Conservation (phyloP, 2,113 vertebrate species). For the Prunella fulvescens region DNA sequence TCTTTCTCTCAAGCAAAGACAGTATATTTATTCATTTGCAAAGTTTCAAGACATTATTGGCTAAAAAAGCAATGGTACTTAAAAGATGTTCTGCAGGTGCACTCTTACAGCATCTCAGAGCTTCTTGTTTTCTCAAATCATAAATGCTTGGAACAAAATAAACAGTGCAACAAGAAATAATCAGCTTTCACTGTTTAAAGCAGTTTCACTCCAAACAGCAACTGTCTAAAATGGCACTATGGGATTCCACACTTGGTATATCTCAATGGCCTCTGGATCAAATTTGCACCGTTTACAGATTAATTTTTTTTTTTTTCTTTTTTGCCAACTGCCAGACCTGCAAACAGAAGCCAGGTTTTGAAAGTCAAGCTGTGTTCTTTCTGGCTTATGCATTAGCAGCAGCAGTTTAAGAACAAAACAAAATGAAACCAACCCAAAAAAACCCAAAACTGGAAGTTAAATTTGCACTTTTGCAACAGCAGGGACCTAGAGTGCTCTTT, state of each 20-base stretch:
- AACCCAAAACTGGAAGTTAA: neutral
- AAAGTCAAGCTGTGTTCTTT: slow-evolving; percentile 57
- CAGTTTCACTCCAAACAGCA: slow-evolving; percentile 1
- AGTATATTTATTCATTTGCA: neutral
- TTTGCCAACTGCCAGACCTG: slow-evolving; percentile 30
- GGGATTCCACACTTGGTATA: slow-evolving; percentile 12
- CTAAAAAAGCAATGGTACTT: slow-evolving; percentile 6
- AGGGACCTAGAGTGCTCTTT: neutral
- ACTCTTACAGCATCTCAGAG: slow-evolving; percentile 21
- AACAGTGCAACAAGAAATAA: slow-evolving; percentile 35
- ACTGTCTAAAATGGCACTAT: slow-evolving; percentile 19
- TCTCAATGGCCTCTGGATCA: slow-evolving; percentile 29
- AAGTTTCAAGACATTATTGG: slow-evolving; percentile 17
- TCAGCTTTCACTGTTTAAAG: slow-evolving; percentile 7
- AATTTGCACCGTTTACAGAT: slow-evolving; percentile 32
- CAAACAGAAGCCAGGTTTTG: slow-evolving; percentile 50
- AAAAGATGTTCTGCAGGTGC: slow-evolving; percentile 60
- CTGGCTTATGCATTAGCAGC: slow-evolving; percentile 10
- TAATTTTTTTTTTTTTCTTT: neutral
- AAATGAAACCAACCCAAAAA: neutral
- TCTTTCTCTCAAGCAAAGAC: slow-evolving; percentile 29
- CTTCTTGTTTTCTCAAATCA: slow-evolving; percentile 26
- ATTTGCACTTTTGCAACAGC: slow-evolving; percentile 2
- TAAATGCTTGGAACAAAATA: slow-evolving; percentile 35
- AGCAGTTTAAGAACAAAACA: neutral